Base-by-base conservation (phyloP, 2,797 vertebrate genomes). In the Acipenser oxyrinchus region DNA sequence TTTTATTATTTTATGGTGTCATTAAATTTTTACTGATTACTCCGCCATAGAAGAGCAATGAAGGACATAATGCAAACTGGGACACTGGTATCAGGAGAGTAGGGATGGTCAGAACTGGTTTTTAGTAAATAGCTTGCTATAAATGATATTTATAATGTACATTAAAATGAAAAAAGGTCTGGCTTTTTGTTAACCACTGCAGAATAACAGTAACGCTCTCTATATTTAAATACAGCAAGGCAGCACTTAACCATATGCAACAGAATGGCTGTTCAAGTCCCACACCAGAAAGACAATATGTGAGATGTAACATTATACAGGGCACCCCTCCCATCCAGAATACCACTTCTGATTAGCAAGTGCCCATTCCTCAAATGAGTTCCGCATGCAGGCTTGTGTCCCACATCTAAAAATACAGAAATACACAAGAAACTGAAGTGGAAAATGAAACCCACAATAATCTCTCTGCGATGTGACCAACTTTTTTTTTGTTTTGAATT, bases 21-120 rank as follows among this genome's bases (percentile, higher is more conserved):
- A 94, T 99, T 94, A 98, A 96, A 96, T 95, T 97, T 98, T 97
- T 96, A 98, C 93, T 95, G 94, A 98, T 97, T 93, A 95, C 93
- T 96, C 91, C 87, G 91, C 93, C 91, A 94, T 90, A 92, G 88
- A 87, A 85, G 88, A 90, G 93, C 89, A 91, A 92, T 93, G 94
- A 93, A 96, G 94, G 86, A 92, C 83, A 87, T 82, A 88, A 91
- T 86, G 88, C 86, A 89, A 91, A 89, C 85, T 78, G 87, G 86
- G 89, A 91, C 85, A 87, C 85, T 83, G 82, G 86, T 86, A 89
- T 89, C 84, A 84, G 76, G 82, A 83, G 78, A 85, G 77, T 78
- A 81, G 80, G 83, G 84, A 88, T 80, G 82, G 82, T 86, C 84
- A 86, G 81, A 77, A 80, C 80, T 75, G 83, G 80, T 82, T 82